Base-by-base conservation (phyloP, 92 coral and sea anemone genomes). In the Siderastrea siderea region DNA sequence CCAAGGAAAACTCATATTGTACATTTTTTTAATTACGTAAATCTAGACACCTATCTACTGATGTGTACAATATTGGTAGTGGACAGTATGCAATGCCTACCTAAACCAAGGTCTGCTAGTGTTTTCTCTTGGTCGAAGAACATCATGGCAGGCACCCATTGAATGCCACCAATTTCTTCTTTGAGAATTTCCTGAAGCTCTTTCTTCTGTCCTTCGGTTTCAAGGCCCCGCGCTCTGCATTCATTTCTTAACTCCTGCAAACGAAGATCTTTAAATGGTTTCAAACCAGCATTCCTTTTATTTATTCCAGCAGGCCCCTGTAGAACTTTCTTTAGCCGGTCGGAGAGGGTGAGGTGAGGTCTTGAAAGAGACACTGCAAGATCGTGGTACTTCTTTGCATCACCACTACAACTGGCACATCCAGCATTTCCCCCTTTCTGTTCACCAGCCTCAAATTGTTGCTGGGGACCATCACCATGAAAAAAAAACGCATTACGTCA, bases 391-490 rank as follows among this genome's bases (percentile, higher is more conserved):
- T 68, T 78, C 63, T 73, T 79, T 79, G 90, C 79, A 79, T 78
- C 85, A 55, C 85, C 86, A 79, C 85, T 86, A 82, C 90, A 78
- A 68, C 80, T 75, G 6, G 78, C 64, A 78, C 85, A 69, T 63
- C 90, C 90, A 68, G 90, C 85, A 79, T 86, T 79, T 44, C 90
- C 90, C 64, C 80, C 90, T 75, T 86, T 86, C 64, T 86, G 90
- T 63, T 86, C 73, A 50, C 84, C 90, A 86, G 79, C 69, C 65
- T 90, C 90, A 60, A 90, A 86, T 47, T 71, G 73, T 70, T 86
- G 93, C 43, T 85, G 80, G 44, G 93, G 89, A 62, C 89, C 88
- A 83, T 90, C 90, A n/a, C 90, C 90, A 84, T 90, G 90, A 26
- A 26, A 76, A 85, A 90, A 74, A 90, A 75, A 55, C 93, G 79